phyloP scores from a whole-genome alignment of 2,888 invertebrate genomes.

The Mystacides longicornis region DNA sequence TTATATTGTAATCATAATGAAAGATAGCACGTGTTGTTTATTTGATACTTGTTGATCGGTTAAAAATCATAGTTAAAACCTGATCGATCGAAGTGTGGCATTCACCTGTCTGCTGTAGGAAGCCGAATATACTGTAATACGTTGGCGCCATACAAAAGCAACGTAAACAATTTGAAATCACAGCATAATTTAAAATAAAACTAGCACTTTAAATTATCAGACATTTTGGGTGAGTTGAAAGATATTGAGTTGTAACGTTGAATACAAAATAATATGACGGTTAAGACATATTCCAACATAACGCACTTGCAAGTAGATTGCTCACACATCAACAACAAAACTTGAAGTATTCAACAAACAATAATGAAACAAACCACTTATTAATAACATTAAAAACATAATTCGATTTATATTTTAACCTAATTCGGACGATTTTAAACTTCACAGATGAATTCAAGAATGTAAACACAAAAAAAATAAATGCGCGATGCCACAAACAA shows the following conservation, averaged over 20 bases:
- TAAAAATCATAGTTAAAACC: conserved; percentile 15
- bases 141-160: conserved; percentile 15
- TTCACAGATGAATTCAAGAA: conserved; percentile 29
- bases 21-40: conserved; percentile 20
- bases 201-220: not conserved
- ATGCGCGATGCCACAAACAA: conserved; percentile 13
- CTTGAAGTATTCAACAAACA: conserved; percentile 14
- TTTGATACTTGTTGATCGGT: conserved; percentile 20
- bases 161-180: conserved; percentile 14
- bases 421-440: too few relatives aligned
- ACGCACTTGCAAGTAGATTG: conserved; percentile 5
- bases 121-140: not conserved
- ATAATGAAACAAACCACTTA: not conserved
- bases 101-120: conserved; percentile 21
- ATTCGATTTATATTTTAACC: conserved; percentile 27
- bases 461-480: conserved; percentile 20
- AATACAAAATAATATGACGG: not conserved
- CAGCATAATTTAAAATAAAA: not conserved
- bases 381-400: conserved; percentile 32
- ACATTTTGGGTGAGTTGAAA: too few relatives aligned
- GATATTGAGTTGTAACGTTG: not conserved
- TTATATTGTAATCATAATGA: too few relatives aligned
- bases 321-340: conserved; percentile 23
- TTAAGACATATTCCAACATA: not conserved
- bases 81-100: conserved; percentile 23